Evolutionary conservation across 2,888 invertebrate species (phyloP).

Genomic region (Horisme vitalbata): DNA sequence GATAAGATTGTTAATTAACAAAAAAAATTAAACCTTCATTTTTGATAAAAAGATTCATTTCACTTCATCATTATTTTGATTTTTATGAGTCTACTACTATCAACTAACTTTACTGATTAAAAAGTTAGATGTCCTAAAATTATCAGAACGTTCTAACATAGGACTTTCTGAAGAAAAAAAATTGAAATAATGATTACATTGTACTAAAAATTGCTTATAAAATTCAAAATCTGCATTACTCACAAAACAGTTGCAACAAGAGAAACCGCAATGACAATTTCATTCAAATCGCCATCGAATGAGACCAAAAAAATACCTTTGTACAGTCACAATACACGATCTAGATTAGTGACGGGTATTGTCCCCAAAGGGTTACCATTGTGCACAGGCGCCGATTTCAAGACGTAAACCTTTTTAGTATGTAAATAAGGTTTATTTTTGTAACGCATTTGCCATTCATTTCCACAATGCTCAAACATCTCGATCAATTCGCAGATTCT

Average conservation of each 20-base stretch:
- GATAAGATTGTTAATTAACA: too few relatives aligned
- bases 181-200: too few relatives aligned
- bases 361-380: conserved; percentile 63
- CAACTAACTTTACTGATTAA: too few relatives aligned
- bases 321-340: conserved; percentile 58
- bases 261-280: conserved; percentile 27
- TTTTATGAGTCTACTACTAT: too few relatives aligned
- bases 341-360: conserved; percentile 72
- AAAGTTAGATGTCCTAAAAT: too few relatives aligned
- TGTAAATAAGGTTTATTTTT: neutral
- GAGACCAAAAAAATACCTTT: conserved; percentile 48
- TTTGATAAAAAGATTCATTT: too few relatives aligned
- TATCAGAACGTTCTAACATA: too few relatives aligned
- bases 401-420: neutral
- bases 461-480: conserved; percentile 49
- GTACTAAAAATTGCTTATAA: too few relatives aligned
- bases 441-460: too few relatives aligned
- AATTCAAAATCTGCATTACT: neutral
- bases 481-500: conserved; percentile 38
- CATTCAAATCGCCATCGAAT: conserved; percentile 60
- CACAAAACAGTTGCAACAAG: conserved; percentile 31
- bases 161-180: too few relatives aligned
- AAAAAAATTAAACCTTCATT: too few relatives aligned
- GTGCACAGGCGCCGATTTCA: neutral
- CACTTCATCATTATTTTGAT: too few relatives aligned